These are phyloP conservation scores for Hetaerina americana DNA, from an alignment of 1,140 invertebrate genomes.

Conservation along the genomic window DNA sequence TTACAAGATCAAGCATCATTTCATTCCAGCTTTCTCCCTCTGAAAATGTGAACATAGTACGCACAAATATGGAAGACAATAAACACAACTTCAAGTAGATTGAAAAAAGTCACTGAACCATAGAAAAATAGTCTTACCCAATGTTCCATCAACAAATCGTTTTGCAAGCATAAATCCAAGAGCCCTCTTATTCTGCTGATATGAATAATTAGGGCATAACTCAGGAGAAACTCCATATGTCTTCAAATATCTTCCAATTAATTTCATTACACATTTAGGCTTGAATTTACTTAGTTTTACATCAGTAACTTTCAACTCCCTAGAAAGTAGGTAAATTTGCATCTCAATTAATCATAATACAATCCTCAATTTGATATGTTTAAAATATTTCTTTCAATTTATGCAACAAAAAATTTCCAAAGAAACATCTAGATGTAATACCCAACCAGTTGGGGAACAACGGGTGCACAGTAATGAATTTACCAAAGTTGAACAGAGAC, in stretches of 20 bases:
- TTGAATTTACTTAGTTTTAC: constrained; percentile 42
- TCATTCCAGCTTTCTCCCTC: constrained; percentile 47
- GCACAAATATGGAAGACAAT: not conserved
- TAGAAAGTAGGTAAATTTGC: constrained; percentile 30
- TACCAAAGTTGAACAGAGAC: too few species aligned
- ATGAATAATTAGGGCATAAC: constrained; percentile 38
- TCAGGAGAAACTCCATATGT: constrained; percentile 43
- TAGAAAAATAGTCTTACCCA: too few species aligned
- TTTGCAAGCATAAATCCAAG: not conserved
- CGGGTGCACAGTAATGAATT: too few species aligned
- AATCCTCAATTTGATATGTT: too few species aligned
- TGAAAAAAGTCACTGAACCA: too few species aligned
- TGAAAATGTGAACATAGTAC: constrained; percentile 18
- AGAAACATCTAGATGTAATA: too few species aligned
- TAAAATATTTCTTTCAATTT: too few species aligned
- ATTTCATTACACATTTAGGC: constrained; percentile 42
- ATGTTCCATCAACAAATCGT: not conserved
- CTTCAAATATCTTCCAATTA: constrained; percentile 43
- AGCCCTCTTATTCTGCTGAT: not conserved
- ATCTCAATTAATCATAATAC: too few species aligned
- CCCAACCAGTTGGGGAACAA: too few species aligned
- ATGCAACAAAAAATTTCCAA: too few species aligned
- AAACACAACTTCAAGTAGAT: too few species aligned
- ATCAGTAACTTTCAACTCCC: constrained; percentile 39
- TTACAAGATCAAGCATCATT: constrained; percentile 49